These are phyloP conservation scores for Phortica magna DNA, from an alignment of 2,888 invertebrate species.

Conservation along the genomic window DNA sequence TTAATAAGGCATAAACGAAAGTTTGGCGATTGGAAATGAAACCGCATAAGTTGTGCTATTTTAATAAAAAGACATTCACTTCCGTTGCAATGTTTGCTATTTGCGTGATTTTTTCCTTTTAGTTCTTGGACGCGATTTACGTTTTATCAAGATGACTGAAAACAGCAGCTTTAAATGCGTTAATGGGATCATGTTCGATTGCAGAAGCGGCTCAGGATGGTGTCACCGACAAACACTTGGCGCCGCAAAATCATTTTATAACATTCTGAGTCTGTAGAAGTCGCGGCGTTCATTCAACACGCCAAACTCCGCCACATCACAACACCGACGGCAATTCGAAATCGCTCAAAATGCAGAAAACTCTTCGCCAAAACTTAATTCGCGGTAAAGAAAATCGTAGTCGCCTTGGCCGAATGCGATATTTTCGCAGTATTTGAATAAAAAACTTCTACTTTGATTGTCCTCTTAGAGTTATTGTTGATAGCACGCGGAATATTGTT, in stretches of 20 bases:
- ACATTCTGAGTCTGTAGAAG: constrained; percentile 17
- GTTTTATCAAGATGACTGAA: constrained; percentile 75
- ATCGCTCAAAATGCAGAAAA: background rate
- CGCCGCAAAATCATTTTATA: constrained; percentile 17
- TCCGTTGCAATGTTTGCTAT: constrained; percentile 58
- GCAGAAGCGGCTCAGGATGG: constrained; percentile 58
- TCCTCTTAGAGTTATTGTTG: background rate
- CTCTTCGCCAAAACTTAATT: background rate
- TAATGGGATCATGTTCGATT: constrained; percentile 76
- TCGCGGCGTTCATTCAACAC: background rate
- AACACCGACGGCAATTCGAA: background rate
- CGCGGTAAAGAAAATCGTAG: too few relatives aligned
- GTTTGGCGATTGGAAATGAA: background rate
- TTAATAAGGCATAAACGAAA: background rate
- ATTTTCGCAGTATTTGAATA: too few relatives aligned
- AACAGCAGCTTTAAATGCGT: constrained; percentile 69
- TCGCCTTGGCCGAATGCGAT: too few relatives aligned
- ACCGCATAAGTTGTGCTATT: constrained; percentile 5
- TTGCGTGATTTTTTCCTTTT: constrained; percentile 76
- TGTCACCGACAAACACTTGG: constrained; percentile 4
- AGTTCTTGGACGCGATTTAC: constrained; percentile 74
- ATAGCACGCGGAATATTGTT: background rate
- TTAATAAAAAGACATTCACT: constrained; percentile 9
- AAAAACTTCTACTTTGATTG: background rate
- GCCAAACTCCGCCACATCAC: background rate